phyloP scores from a whole-genome alignment of 2,888 invertebrate species.

The Amitus sp. region DNA sequence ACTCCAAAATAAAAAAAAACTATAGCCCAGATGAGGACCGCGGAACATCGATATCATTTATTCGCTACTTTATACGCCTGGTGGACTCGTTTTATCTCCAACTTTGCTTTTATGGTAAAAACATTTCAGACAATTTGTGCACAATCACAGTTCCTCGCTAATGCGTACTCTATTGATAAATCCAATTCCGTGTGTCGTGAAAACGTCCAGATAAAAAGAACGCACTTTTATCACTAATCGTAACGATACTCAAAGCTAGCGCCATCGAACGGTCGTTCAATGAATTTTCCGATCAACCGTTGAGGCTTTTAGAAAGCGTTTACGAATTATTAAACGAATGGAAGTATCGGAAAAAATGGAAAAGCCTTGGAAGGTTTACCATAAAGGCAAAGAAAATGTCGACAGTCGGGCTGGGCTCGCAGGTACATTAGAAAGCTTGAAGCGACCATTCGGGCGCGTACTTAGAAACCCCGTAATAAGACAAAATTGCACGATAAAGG shows the following conservation, averaged over 20 bases:
- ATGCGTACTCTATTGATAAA: background rate
- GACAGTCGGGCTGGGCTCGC: background rate
- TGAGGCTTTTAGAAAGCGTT: too few species aligned
- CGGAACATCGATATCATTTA: slow-evolving; percentile 30
- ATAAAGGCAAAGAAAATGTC: background rate
- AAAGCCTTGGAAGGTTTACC: too few species aligned
- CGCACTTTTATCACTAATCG: background rate
- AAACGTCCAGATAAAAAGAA: slow-evolving; percentile 2
- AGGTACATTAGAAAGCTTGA: slow-evolving; percentile 17
- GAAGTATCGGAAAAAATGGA: background rate
- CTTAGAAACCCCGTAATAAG: slow-evolving; percentile 45
- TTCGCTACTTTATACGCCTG: slow-evolving; percentile 7
- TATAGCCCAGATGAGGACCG: slow-evolving; percentile 25
- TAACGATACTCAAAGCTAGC: slow-evolving; percentile 52
- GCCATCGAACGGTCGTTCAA: slow-evolving; percentile 38
- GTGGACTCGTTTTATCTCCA: slow-evolving; percentile 28
- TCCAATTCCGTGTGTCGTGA: background rate
- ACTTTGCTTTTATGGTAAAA: slow-evolving; percentile 7
- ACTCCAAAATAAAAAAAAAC: too few species aligned
- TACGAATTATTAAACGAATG: background rate
- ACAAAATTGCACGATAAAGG: slow-evolving; percentile 56
- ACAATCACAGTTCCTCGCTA: background rate
- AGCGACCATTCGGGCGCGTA: slow-evolving; percentile 42
- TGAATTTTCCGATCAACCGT: too few species aligned
- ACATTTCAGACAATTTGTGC: background rate